These are phyloP conservation scores for Diachrysia chrysitis DNA, from an alignment of 2,888 invertebrate species.

Conservation along the genomic window DNA sequence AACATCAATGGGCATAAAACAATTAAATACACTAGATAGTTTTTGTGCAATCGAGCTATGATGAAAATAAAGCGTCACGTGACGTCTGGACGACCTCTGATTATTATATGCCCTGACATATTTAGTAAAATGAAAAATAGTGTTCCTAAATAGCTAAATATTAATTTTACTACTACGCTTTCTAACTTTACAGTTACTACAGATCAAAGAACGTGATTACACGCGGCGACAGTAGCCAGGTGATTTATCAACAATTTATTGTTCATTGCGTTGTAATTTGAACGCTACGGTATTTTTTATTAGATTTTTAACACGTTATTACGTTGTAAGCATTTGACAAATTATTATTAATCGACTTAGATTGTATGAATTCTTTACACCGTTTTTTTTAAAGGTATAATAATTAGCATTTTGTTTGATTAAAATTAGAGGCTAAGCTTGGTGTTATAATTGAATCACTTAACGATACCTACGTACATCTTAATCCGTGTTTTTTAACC, in stretches of 20 bases:
- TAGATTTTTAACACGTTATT: conserved; percentile 36
- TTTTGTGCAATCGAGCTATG: too few relatives aligned
- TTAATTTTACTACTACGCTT: too few relatives aligned
- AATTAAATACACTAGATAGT: too few relatives aligned
- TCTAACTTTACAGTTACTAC: too few relatives aligned
- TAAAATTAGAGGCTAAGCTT: neutral
- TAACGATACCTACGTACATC: neutral
- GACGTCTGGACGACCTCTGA: too few relatives aligned
- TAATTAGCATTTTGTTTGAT: neutral
- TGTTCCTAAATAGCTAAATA: too few relatives aligned
- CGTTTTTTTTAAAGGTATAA: too few relatives aligned
- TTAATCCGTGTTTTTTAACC: neutral
- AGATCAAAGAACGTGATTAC: neutral
- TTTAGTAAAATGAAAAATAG: too few relatives aligned
- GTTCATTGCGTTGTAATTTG: conserved; percentile 11
- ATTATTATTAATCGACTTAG: conserved; percentile 21
- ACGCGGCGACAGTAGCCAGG: neutral
- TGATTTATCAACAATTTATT: conserved; percentile 36
- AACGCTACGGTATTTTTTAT: conserved; percentile 19
- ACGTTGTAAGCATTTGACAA: conserved; percentile 28
- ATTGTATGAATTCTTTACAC: neutral
- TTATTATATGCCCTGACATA: too few relatives aligned
- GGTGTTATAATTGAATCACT: neutral
- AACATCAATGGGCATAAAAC: too few relatives aligned
- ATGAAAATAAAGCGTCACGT: too few relatives aligned